phyloP scores from a whole-genome alignment of 2,797 vertebrate genomes.

The Loris lydekkerianus region DNA sequence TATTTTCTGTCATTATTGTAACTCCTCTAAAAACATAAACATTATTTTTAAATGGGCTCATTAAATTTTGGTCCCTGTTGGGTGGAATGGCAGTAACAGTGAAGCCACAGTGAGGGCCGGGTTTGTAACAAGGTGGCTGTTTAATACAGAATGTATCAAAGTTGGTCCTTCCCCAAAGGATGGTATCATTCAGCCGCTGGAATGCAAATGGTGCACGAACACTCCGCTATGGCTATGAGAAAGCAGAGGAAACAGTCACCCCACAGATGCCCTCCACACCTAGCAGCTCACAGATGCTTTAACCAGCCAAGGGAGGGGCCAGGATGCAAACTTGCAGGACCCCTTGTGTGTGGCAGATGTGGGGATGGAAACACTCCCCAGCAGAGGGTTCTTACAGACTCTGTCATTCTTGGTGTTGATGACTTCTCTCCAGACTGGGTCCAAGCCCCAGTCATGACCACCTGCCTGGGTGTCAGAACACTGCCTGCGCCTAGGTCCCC shows the following conservation, averaged over 20 bases:
- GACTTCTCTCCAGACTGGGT: not conserved
- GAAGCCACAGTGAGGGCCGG: not conserved
- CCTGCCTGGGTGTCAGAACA: not conserved
- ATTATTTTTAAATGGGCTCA: not conserved
- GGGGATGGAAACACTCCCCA: not conserved
- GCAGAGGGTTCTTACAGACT: not conserved
- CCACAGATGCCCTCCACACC: not conserved
- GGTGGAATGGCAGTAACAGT: not conserved
- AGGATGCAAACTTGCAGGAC: not conserved
- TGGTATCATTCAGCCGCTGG: not conserved
- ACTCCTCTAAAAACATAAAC: not conserved
- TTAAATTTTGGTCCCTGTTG: not conserved
- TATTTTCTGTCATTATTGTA: slow-evolving; percentile 43
- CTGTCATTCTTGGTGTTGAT: not conserved
- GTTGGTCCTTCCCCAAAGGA: not conserved
- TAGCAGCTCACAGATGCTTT: not conserved
- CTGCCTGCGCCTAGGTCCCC: not conserved
- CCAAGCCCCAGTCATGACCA: not conserved
- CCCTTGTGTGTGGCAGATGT: not conserved
- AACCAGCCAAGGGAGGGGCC: not conserved
- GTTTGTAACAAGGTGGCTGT: not conserved
- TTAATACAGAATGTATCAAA: not conserved
- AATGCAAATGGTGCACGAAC: not conserved
- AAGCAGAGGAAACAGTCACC: not conserved
- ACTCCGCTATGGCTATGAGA: not conserved